A percentile compares a stretch with the other conserved stretches of the same genome.
Conservation (phyloP, 2,797 vertebrate species). For the Sebastes nivosus region DNA sequence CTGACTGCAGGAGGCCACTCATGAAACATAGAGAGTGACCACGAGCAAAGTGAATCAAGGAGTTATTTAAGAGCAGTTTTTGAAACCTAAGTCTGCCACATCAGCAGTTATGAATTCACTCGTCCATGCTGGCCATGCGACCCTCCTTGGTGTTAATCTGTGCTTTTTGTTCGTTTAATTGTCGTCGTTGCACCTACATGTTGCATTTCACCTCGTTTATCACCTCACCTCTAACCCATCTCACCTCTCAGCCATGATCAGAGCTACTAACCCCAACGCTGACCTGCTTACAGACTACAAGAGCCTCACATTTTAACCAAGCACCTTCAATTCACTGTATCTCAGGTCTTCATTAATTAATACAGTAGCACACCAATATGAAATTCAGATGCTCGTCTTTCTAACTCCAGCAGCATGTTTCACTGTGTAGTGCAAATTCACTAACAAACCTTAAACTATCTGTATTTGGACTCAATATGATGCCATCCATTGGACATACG, state of each 20-base stretch:
- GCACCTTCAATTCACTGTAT: not conserved
- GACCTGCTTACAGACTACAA: not conserved
- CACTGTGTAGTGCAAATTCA: conserved; percentile 2
- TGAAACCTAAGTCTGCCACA: not conserved
- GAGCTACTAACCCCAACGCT: conserved; percentile 9
- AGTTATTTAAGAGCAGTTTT: not conserved
- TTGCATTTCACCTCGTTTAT: conserved; percentile 47
- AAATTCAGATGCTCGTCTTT: conserved; percentile 20
- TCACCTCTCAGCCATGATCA: conserved; percentile 12
- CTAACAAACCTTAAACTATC: not conserved
- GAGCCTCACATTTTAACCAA: not conserved
- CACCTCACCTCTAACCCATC: conserved; percentile 24
- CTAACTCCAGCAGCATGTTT: not conserved
- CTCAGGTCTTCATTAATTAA: not conserved
- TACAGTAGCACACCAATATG: not conserved
- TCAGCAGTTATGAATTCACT: not conserved
- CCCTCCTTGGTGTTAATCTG: conserved; percentile 67
- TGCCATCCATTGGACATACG: conserved; percentile 4
- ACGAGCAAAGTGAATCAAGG: not conserved
- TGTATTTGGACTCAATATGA: not conserved
- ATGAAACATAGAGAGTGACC: conserved; percentile 18
- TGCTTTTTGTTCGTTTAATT: conserved; percentile 58
- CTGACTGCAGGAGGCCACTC: conserved; percentile 45
- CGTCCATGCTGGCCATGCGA: conserved; percentile 65
- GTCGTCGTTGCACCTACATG: conserved; percentile 34